These are phyloP conservation scores for Ciconia maguari DNA, from an alignment of 2,113 vertebrate species.

Conservation along the genomic window DNA sequence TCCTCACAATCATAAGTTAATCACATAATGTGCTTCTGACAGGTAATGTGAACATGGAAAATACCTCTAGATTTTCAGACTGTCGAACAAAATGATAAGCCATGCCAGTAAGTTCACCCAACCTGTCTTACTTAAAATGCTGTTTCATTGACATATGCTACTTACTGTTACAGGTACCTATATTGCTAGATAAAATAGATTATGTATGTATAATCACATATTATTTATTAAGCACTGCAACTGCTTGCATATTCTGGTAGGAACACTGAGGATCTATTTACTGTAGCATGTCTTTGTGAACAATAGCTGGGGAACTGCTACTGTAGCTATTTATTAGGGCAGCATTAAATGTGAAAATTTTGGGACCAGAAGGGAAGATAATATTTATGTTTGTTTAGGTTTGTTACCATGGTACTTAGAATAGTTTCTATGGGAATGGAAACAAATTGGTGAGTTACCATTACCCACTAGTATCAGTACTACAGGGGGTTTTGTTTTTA, in stretches of 20 bases:
- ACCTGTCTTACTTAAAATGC: background rate
- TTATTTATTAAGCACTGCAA: background rate
- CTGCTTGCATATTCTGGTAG: background rate
- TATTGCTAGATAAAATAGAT: conserved; percentile 3
- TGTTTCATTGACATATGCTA: background rate
- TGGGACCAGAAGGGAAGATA: background rate
- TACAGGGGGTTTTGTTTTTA: background rate
- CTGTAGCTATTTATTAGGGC: background rate
- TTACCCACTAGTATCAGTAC: background rate
- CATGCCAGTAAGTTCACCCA: conserved; percentile 1
- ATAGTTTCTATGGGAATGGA: conserved; percentile 37
- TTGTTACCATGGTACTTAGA: conserved; percentile 29
- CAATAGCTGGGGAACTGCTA: background rate
- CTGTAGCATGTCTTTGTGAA: background rate
- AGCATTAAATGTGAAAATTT: background rate
- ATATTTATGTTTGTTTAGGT: conserved; percentile 39
- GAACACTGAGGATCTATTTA: background rate
- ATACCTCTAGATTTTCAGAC: conserved; percentile 6
- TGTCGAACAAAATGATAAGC: conserved; percentile 24
- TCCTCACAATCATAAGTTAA: conserved; percentile 11
- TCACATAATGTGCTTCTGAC: conserved; percentile 22
- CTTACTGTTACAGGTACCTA: background rate
- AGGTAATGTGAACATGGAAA: background rate
- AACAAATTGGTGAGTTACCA: conserved; percentile 6
- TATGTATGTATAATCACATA: background rate